Percentiles rank a stretch among this genome's conserved stretches.
Evolutionary conservation across 2,888 invertebrate genomes (phyloP).

Genomic region (Chaetoderma sp.): DNA sequence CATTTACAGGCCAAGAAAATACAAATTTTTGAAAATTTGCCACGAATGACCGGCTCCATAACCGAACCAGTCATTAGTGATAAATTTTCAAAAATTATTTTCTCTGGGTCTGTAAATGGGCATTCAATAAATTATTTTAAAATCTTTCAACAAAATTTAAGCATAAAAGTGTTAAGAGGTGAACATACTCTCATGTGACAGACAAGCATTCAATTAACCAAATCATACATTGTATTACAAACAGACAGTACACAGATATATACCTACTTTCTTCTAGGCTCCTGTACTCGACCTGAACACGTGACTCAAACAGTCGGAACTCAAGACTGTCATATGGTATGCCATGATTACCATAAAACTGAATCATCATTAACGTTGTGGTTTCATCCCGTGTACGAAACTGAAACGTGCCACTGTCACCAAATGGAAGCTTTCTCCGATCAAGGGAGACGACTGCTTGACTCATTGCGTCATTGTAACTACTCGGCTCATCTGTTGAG

Average conservation of each 20-base stretch:
- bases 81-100: too few species aligned
- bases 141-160: background rate
- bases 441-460: slow-evolving; percentile 43
- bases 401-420: slow-evolving; percentile 47
- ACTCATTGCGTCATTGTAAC: slow-evolving; percentile 49
- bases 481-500: too few species aligned
- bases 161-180: background rate
- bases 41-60: too few species aligned
- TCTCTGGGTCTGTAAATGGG: too few species aligned
- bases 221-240: too few species aligned
- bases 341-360: slow-evolving; percentile 38
- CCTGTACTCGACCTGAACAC: slow-evolving; percentile 44
- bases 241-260: background rate
- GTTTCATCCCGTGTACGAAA: slow-evolving; percentile 52
- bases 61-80: too few species aligned
- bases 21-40: too few species aligned
- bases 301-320: slow-evolving; percentile 45
- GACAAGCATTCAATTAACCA: too few species aligned
- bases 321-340: slow-evolving; percentile 41
- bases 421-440: slow-evolving; percentile 49
- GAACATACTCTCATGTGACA: too few species aligned
- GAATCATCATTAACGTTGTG: slow-evolving; percentile 50
- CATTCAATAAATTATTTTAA: too few species aligned
- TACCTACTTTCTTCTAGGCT: slow-evolving; percentile 20
- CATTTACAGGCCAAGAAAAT: too few species aligned